These are phyloP conservation scores for cat (Felis catus) DNA, from an alignment of 2,113 vertebrate genomes.

Conservation along the genomic window F.catus_Fca126_mat1.0 CM031418.1:46731501-46732000, in stretches of 20 bases:
- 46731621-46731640: not conserved
- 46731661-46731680: not conserved
- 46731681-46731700: not conserved
- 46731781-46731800: not conserved
- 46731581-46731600: not conserved
- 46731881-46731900: slow-evolving; percentile 10
- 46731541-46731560: not conserved
- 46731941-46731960: not conserved
- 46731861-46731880: not conserved
- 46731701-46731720: not conserved
- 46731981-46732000: not conserved
- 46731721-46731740: not conserved
- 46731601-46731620: not conserved
- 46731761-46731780: not conserved
- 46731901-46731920: not conserved
- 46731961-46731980: not conserved
- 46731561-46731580: not conserved
- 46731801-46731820: not conserved
- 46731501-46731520: not conserved
- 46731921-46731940: slow-evolving; percentile 21
- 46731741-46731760: not conserved
- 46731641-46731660: not conserved
- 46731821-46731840: not conserved
- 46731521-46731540: not conserved
- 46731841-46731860: not conserved